phyloP scores from a whole-genome alignment of 2,113 vertebrate genomes.

The Centropristis striata region DNA sequence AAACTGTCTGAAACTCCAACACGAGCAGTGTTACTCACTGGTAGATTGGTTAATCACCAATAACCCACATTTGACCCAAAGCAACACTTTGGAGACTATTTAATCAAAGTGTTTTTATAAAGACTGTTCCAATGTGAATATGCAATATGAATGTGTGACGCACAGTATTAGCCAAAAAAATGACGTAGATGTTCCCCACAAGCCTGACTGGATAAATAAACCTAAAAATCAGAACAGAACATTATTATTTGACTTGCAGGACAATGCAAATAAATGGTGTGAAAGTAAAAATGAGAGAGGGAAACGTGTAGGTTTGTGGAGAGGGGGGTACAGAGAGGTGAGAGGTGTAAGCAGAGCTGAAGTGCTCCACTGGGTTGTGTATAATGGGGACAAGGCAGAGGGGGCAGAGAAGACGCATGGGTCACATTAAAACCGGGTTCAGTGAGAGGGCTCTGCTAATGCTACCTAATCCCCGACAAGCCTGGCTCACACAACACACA shows the following conservation, averaged over 20 bases:
- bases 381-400: conserved; percentile 58
- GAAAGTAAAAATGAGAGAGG: conserved; percentile 36
- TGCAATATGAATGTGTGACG: conserved; percentile 19
- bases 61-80: not conserved
- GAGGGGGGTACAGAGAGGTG: conserved; percentile 22
- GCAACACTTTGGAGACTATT: not conserved
- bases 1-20: not conserved
- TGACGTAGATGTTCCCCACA: not conserved
- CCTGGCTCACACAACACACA: conserved; percentile 37
- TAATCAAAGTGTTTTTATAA: conserved; percentile 11
- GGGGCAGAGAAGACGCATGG: conserved; percentile 63
- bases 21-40: not conserved
- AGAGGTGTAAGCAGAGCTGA: conserved; percentile 50
- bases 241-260: conserved; percentile 18
- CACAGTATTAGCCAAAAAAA: not conserved
- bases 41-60: not conserved
- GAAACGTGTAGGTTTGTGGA: conserved; percentile 14
- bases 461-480: conserved; percentile 72
- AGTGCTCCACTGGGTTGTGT: conserved; percentile 73
- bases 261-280: conserved; percentile 16
- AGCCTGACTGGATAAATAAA: conserved; percentile 32
- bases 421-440: conserved; percentile 80
- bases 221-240: not conserved
- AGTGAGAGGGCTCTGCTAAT: conserved; percentile 74
- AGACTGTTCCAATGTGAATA: conserved; percentile 7